Base-by-base conservation (phyloP, 2,797 vertebrate genomes). In the Enteromius treurensis region DNA sequence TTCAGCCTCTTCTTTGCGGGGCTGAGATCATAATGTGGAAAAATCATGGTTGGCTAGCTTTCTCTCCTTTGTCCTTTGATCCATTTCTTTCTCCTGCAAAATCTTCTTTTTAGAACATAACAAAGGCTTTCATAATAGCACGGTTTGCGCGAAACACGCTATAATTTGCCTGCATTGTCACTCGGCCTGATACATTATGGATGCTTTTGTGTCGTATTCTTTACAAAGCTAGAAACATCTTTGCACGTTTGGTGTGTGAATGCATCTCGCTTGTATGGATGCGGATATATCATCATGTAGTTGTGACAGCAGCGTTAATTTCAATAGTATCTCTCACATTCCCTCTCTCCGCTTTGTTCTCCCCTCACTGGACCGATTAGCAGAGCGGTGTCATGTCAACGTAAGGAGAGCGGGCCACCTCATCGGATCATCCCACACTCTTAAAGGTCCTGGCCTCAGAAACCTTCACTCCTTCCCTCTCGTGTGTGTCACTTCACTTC, bases 301-400 rank as follows among this genome's bases (percentile, higher is more conserved):
- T 83, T 83, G 64, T 77, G 81, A 83, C 74, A 83, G 64, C 37
- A 32, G 17, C 8, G 88, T 91, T 93, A 91, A 90, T 90, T 92
- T 91, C 90, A 89, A 90, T 91, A 91, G 91, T 90, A 90, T 92
- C 89, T 90, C 87, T 89, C 84, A 6, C 51, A 42, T 42, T 89
- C 84, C 89, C 88, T 74, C 47, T 55, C 34, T 42, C 49, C 3
- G 10, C 79, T 88, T 85, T 65, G 84, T 81, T 81, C 87, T 84
- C 86, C 37, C 17, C 4, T 47, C 45, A 11, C 62, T 53, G 19
- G 65, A 85, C 37, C 51, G 68, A 68, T 58, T 76, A 68, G 49
- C 10, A 1, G 37, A 67, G 60, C 17, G 6, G 14, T 67, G 71
- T 45, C 49, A 51, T 65, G 62, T 67, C 73, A 76, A 40, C 2